Evolutionary conservation across 53 echinoderm and acorn worm genomes (phyloP).

Genomic region (Patiria pectinifera): DNA sequence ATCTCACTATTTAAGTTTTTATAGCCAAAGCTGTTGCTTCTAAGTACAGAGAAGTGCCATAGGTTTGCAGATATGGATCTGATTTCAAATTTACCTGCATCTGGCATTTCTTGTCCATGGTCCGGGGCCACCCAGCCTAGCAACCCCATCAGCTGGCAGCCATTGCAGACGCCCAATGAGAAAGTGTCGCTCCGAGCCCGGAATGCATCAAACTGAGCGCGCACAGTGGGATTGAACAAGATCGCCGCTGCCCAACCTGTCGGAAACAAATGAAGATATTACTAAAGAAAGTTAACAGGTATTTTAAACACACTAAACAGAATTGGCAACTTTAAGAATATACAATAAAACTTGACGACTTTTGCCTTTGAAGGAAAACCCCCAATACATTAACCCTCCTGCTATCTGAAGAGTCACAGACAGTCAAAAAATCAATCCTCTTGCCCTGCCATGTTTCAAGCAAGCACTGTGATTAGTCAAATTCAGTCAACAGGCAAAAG

Average conservation of each 20-base stretch:
- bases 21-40: not conserved
- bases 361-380: not conserved
- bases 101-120: constrained; percentile 21
- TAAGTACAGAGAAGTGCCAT: too few relatives aligned
- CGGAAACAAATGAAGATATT: not conserved
- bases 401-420: too few relatives aligned
- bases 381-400: too few relatives aligned
- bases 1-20: too few relatives aligned
- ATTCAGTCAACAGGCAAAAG: too few relatives aligned
- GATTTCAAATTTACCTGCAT: constrained; percentile 28
- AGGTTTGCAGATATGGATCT: too few relatives aligned
- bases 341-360: not conserved
- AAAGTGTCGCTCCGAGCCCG: constrained; percentile 87
- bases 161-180: constrained; percentile 96
- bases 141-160: constrained; percentile 97
- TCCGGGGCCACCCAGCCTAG: constrained; percentile 97
- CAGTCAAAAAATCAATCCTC: too few relatives aligned
- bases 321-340: not conserved
- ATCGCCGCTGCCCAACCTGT: constrained; percentile 96
- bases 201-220: constrained; percentile 95
- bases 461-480: too few relatives aligned
- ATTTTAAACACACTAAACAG: not conserved
- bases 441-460: too few relatives aligned
- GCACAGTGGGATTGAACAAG: constrained; percentile 85
- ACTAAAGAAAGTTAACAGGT: not conserved